Conservation (phyloP, 2,888 invertebrate genomes). For the Sesia bembeciformis region DNA sequence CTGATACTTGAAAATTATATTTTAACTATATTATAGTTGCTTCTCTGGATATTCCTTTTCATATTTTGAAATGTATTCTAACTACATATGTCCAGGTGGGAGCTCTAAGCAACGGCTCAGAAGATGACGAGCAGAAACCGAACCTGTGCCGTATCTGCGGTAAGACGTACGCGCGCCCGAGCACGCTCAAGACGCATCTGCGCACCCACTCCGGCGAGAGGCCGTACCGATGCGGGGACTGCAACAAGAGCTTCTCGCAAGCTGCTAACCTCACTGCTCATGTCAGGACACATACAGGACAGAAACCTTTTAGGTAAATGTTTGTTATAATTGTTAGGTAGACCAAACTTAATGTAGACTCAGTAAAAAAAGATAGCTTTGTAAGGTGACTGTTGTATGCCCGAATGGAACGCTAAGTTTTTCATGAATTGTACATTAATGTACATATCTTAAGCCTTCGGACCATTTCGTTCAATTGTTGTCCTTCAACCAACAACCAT, state of each 20-base stretch:
- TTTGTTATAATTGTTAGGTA: background rate
- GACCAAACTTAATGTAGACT: no score
- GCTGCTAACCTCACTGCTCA: constrained; percentile 99
- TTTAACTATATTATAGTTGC: no score
- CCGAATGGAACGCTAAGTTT: no score
- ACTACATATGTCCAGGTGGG: constrained; percentile 36
- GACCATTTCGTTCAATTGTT: no score
- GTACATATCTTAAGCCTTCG: no score
- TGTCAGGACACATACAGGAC: constrained; percentile 95
- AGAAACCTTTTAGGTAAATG: constrained; percentile 90
- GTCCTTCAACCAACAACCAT: no score
- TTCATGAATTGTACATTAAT: no score
- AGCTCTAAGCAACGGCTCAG: constrained; percentile 74
- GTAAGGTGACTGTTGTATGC: no score
- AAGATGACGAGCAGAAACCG: constrained; percentile 84
- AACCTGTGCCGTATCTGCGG: constrained; percentile 96
- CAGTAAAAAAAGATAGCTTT: no score
- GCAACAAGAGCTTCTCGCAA: constrained; percentile 97
- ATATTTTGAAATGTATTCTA: no score
- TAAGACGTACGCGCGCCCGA: constrained; percentile 96
- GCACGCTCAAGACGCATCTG: constrained; percentile 97
- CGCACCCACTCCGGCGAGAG: constrained; percentile 97
- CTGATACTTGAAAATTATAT: no score
- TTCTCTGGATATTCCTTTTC: no score
- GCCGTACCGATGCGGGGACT: constrained; percentile 91